Evolutionary conservation across 2,113 vertebrate genomes (phyloP), one percentile per base, ranked within the genome.

Genomic region (Rhinolophus ferrumequinum): DNA sequence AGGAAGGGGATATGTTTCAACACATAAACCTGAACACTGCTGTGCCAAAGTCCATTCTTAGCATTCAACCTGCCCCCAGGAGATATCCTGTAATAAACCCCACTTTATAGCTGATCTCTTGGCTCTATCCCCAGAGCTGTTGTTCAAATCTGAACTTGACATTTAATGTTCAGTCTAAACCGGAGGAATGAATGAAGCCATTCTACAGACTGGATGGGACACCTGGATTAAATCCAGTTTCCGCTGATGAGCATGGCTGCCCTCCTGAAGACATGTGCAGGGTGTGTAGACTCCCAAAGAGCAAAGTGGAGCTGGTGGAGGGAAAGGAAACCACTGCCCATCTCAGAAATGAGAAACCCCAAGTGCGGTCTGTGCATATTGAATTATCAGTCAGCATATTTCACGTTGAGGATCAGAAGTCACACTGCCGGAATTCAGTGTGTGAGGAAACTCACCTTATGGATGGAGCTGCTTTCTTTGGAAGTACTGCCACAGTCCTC

Each of bases 401-500:
- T 47, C 52, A 72, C 28, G 81, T 22, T 89, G 44, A 67, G 13
- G 15, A 41, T 28, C 21, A 44, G 33, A 80, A 72, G 8, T 67
- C 18, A 54, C 66, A 30, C 5, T 82, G 16, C 38, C 54, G 22
- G 28, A 14, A 21, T 13, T 8, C 6, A 13, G 7, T 18, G 8
- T 8, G 1, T 56, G 35, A 73, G 35, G 11, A 21, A 19, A 11
- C 22, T 62, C 16, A 6, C 0, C 26, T 3, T 3, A 13, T 0
- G 44, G 72, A 64, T 0, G 44, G 66, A 69, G 15, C 19, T 75
- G n/a, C 26, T 33, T 4, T 52, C 26, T 50, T n/a, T 38, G 4
- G 19, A 21, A 30, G 6, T 21, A 13, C 38, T 76, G 14, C 35
- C 35, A 15, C 15, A 22, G 81, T 92, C n/a, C 58, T 35, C 33